These are phyloP conservation scores for Eumeta japonica DNA, from an alignment of 1,140 invertebrate species.

Conservation along the genomic window DNA sequence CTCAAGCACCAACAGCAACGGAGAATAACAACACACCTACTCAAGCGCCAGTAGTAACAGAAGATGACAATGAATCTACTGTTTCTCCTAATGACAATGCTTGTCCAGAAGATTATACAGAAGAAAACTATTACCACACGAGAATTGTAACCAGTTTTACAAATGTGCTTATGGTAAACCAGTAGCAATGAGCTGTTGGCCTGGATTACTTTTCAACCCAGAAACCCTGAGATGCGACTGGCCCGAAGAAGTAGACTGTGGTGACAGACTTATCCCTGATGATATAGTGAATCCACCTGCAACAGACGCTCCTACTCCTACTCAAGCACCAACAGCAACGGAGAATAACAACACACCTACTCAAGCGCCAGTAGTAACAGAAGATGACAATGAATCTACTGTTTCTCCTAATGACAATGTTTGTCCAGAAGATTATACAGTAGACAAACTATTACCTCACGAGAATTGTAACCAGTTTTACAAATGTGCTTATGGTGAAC, in stretches of 20 bases:
- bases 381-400: no score
- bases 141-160: conserved; percentile 28
- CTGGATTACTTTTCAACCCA: conserved; percentile 18
- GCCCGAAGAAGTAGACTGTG: conserved; percentile 53
- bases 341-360: no score
- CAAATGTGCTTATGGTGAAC: conserved; percentile 12
- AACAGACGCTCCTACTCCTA: no score
- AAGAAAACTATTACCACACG: conserved; percentile 23
- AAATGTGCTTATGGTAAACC: conserved; percentile 16
- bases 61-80: conserved; percentile 1
- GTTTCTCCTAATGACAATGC: no score
- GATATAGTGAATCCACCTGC: no score
- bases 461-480: conserved; percentile 20
- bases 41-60: no score
- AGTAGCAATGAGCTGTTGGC: conserved; percentile 11
- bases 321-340: no score
- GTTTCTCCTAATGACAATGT: no score
- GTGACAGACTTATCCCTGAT: conserved; percentile 11
- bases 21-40: no score
- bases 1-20: no score
- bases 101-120: conserved; percentile 14
- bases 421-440: no score
- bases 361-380: no score
- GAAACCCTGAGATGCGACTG: conserved; percentile 28
- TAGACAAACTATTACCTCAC: conserved; percentile 11